A percentile compares a stretch with the other conserved stretches of the same genome.
Evolutionary conservation across 2,797 vertebrate species (phyloP).

Genomic region (Phalloptychus januarius): DNA sequence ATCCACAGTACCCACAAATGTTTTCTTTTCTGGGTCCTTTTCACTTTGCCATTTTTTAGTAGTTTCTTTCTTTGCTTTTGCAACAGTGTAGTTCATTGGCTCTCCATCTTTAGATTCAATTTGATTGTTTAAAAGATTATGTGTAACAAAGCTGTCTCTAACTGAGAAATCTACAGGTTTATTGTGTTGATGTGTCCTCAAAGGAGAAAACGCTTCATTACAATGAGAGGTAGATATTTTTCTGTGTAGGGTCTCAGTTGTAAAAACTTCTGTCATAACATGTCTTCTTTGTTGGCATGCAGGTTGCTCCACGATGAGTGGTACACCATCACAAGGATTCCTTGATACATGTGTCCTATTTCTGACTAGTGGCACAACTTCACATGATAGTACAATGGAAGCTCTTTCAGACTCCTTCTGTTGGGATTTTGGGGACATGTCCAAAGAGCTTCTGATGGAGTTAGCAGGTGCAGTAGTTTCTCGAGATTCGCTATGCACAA

Average conservation of each 20-base stretch:
- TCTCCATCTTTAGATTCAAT: constrained; percentile 53
- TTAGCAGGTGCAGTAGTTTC: constrained; percentile 73
- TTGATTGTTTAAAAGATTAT: constrained; percentile 17
- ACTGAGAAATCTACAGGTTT: constrained; percentile 79
- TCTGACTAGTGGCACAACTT: constrained; percentile 65
- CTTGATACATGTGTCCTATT: constrained; percentile 31
- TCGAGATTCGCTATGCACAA: constrained; percentile 7
- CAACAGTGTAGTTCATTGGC: constrained; percentile 74
- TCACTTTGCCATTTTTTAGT: constrained; percentile 45
- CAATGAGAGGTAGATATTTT: constrained; percentile 51
- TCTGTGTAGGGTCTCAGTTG: constrained; percentile 55
- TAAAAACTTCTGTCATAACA: constrained; percentile 42
- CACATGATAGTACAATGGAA: constrained; percentile 32
- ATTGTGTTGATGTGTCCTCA: constrained; percentile 37
- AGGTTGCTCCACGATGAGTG: constrained; percentile 59
- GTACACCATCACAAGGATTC: constrained; percentile 57
- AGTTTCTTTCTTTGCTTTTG: constrained; percentile 56
- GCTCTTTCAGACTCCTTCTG: constrained; percentile 34
- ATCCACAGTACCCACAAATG: constrained; percentile 64
- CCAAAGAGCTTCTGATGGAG: constrained; percentile 67
- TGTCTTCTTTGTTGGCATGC: constrained; percentile 42
- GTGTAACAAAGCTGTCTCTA: constrained; percentile 43
- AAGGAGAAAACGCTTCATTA: constrained; percentile 39
- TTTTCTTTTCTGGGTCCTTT: constrained; percentile 47
- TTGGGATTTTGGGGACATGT: constrained; percentile 73